Evolutionary conservation across 2,888 invertebrate genomes (phyloP).

Genomic region (Drosophila merina): DNA sequence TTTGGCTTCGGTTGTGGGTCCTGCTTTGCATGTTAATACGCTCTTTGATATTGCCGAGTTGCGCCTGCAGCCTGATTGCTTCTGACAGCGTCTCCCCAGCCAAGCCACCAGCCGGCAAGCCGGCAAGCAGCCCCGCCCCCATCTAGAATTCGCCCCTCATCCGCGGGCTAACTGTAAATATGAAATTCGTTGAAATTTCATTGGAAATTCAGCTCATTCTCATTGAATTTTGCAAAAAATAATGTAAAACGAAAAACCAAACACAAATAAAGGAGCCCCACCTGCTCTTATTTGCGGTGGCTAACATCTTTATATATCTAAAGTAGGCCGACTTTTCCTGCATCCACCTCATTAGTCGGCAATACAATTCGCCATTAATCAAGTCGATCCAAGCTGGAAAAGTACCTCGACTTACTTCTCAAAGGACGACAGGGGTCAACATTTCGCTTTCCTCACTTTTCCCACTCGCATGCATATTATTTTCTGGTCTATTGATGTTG

Average conservation of each 20-base stretch:
- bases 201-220: conserved; percentile 30
- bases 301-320: neutral
- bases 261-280: conserved; percentile 38
- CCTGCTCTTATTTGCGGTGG: conserved; percentile 21
- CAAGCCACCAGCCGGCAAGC: neutral
- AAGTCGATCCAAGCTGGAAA: conserved; percentile 18
- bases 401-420: too few species aligned
- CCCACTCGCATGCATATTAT: neutral
- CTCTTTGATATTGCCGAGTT: conserved; percentile 75
- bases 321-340: conserved; percentile 5
- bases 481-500: neutral
- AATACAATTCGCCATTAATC: conserved; percentile 62
- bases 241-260: conserved; percentile 8
- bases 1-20: conserved; percentile 43
- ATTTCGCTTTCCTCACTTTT: neutral
- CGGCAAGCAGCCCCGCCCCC: neutral
- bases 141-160: neutral
- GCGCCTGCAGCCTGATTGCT: conserved; percentile 77
- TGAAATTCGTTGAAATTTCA: conserved; percentile 58
- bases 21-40: conserved; percentile 79
- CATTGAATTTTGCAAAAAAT: conserved; percentile 34
- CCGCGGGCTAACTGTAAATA: conserved; percentile 60
- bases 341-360: conserved; percentile 58
- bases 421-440: too few species aligned
- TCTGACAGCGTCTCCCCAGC: conserved; percentile 55